A percentile compares a stretch with the other conserved stretches of the same genome.
These are phyloP conservation scores for Clistopyga incitator DNA, from an alignment of 2,888 invertebrate genomes.

Conservation along the genomic window DNA sequence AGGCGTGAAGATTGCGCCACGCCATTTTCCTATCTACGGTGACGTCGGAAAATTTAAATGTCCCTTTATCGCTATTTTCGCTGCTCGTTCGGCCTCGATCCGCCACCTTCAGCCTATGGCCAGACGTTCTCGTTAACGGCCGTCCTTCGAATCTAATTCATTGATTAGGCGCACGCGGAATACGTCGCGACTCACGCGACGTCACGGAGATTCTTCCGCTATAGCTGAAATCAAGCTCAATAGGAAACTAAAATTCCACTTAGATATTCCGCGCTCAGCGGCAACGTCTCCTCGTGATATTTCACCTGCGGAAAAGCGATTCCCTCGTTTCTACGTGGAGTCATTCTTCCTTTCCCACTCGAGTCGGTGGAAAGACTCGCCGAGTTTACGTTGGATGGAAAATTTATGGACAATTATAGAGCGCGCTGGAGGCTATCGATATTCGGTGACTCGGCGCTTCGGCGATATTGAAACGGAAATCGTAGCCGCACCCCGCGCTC, in stretches of 20 bases:
- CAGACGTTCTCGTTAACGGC: slow-evolving; percentile 16
- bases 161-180: slow-evolving; percentile 36
- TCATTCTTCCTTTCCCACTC: slow-evolving; percentile 43
- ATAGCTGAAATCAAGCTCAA: neutral
- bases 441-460: slow-evolving; percentile 44
- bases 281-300: slow-evolving; percentile 11
- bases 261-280: neutral
- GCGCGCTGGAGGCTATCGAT: slow-evolving; percentile 62
- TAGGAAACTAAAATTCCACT: slow-evolving; percentile 4
- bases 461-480: slow-evolving; percentile 61
- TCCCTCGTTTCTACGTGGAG: neutral
- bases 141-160: slow-evolving; percentile 57
- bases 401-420: slow-evolving; percentile 66
- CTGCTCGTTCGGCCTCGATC: slow-evolving; percentile 9
- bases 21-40: slow-evolving; percentile 17
- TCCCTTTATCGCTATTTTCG: slow-evolving; percentile 12
- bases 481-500: slow-evolving; percentile 9
- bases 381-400: slow-evolving; percentile 55
- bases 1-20: slow-evolving; percentile 41
- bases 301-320: slow-evolving; percentile 26
- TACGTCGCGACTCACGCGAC: neutral
- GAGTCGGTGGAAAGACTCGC: neutral
- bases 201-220: neutral
- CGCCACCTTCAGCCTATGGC: slow-evolving; percentile 19
- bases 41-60: neutral